These are phyloP conservation scores for Listronotus bonariensis DNA, from an alignment of 1,140 invertebrate species.

Conservation along the genomic window DNA sequence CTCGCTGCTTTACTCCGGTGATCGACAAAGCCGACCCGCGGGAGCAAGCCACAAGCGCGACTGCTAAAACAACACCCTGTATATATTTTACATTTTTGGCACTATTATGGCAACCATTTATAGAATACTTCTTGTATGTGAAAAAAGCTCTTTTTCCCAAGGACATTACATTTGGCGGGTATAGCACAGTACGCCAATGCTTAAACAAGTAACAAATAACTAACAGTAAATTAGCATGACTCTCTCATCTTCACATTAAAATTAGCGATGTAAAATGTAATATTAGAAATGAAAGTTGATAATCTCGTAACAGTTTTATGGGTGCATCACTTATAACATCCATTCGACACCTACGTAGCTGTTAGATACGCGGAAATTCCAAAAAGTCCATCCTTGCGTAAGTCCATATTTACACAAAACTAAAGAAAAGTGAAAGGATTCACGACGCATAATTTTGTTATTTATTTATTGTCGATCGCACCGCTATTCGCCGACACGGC, in stretches of 20 bases:
- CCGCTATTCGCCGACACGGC: slow-evolving; percentile 3
- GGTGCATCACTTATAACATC: slow-evolving; percentile 27
- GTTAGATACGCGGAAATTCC: slow-evolving; percentile 31
- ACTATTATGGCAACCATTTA: no score
- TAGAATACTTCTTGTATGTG: no score
- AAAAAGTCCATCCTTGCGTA: slow-evolving; percentile 26
- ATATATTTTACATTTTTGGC: no score
- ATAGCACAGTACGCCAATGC: no score
- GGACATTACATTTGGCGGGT: no score
- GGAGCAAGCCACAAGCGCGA: no score
- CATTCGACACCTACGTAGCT: slow-evolving; percentile 27
- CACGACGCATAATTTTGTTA: slow-evolving; percentile 23
- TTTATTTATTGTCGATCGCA: slow-evolving; percentile 21
- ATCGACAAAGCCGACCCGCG: no score
- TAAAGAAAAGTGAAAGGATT: slow-evolving; percentile 30
- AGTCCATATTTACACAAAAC: slow-evolving; percentile 17
- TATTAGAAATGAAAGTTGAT: slow-evolving; percentile 31
- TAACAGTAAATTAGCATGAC: no score
- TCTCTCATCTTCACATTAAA: slow-evolving; percentile 12
- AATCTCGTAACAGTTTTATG: slow-evolving; percentile 32
- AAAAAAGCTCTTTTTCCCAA: no score
- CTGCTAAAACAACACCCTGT: no score
- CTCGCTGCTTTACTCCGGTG: no score
- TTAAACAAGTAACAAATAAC: no score
- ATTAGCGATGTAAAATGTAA: slow-evolving; percentile 24